Percentiles rank a stretch among this genome's conserved stretches.
Evolutionary conservation across 2,888 invertebrate genomes (phyloP).

Genomic region (Pandemis cinnamomeana): DNA sequence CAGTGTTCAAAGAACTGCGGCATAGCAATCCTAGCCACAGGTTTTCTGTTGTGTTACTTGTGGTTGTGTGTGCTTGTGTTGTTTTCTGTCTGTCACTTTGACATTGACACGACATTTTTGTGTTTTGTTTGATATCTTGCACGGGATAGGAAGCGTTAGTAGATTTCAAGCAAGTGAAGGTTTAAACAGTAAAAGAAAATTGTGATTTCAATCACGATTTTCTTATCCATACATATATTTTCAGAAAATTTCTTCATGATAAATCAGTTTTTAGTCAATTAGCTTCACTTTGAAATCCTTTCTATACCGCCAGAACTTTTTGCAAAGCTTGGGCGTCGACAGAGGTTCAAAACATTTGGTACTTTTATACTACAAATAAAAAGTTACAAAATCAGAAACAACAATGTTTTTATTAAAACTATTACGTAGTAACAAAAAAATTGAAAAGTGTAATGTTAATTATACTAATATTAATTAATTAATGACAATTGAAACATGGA

Average conservation of each 20-base stretch:
- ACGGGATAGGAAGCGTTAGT: no score
- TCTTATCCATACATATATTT: no score
- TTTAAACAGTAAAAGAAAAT: no score
- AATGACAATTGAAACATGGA: no score
- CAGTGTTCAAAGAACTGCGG: background rate
- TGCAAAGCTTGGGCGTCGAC: background rate
- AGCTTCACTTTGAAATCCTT: background rate
- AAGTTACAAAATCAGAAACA: background rate
- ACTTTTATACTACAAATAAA: background rate
- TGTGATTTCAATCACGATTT: no score
- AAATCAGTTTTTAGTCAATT: background rate
- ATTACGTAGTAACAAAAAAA: background rate
- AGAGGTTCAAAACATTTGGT: constrained; percentile 1
- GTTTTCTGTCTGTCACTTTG: background rate
- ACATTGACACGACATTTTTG: background rate
- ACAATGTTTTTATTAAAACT: background rate
- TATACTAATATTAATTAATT: no score
- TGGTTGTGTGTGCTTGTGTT: background rate
- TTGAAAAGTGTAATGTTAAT: background rate
- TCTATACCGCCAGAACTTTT: background rate
- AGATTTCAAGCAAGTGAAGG: no score
- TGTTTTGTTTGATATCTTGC: no score
- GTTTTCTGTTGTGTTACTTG: background rate
- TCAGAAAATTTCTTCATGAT: no score
- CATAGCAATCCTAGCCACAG: background rate